Base-by-base conservation (phyloP, 2,113 vertebrate genomes). In the Takifugu bimaculatus region DNA sequence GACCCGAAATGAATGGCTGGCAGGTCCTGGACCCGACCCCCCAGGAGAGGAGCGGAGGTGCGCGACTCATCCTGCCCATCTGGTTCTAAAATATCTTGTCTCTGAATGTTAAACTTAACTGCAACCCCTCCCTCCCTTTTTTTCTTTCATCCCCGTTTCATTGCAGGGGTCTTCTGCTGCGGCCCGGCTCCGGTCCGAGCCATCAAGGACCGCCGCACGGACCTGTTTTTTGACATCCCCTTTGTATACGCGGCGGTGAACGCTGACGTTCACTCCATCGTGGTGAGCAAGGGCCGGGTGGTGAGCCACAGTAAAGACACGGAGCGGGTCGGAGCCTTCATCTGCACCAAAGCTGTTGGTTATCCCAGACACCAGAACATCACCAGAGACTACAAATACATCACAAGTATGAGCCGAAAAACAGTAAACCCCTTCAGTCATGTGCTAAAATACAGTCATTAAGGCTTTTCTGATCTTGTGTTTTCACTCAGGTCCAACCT, bases 21-120 rank as follows among this genome's bases (percentile, higher is more conserved):
- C 97, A 99, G 85, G 94, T 74, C 13, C 76, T 98, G 26, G 97
- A 99, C 78, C 95, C 97, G 0, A 98, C 97, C 0, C 97, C 97
- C 1, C 96, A 98, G 88, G 89, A 98, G 76, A 93, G 87, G 79
- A 98, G 96, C 0, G 83, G 79, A 85, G 96, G 97, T 97, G 26
- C 43, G 84, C 55, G 54, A 12, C 53, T 39, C 56, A 14, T 14
- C 9, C 5, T 26, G 2, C 1, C 45, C 4, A 1, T 14, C 48
- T 26, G 55, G 14, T 43, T 44, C 6, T 26, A 6, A 25, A 0
- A 42, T 9, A 26, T 25, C 3, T 26, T 26, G 3, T 47, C 45
- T 5, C 13, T 13, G 15, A 47, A 47, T 48, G 4, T n/a, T 48
- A 20, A n/a, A 39, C 15, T 1, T 13, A 55, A 25, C 5, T 26